Evolutionary conservation across 2,797 vertebrate genomes (phyloP).

Genomic region (Xenopus petersii): DNA sequence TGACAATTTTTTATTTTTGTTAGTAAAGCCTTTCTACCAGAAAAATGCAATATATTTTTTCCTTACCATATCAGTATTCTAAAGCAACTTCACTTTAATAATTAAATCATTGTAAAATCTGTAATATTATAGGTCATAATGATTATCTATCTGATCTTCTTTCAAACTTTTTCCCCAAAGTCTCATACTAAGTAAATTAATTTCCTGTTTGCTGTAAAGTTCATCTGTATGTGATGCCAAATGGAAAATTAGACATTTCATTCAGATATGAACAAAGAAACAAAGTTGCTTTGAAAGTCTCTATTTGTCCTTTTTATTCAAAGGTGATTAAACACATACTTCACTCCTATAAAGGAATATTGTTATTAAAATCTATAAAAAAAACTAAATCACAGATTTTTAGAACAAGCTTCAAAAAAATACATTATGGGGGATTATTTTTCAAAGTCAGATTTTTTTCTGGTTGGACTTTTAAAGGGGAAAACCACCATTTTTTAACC

Average conservation of each 20-base stretch:
- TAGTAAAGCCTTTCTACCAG: no score
- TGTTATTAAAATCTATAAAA: no score
- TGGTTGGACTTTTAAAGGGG: no score
- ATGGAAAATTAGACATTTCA: slow-evolving; percentile 13
- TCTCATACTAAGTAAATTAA: slow-evolving; percentile 31
- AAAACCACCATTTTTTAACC: no score
- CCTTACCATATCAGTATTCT: slow-evolving; percentile 16
- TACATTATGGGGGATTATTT: no score
- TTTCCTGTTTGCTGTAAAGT: slow-evolving; percentile 26
- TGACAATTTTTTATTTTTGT: no score
- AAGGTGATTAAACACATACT: no score
- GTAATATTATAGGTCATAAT: slow-evolving; percentile 32
- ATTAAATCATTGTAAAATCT: slow-evolving; percentile 35
- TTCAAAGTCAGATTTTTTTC: no score
- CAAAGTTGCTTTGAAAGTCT: not conserved
- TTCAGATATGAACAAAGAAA: slow-evolving; percentile 36
- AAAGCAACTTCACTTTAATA: slow-evolving; percentile 31
- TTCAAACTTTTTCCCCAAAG: slow-evolving; percentile 17
- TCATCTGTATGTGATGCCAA: slow-evolving; percentile 20
- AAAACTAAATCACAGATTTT: no score
- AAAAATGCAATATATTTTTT: not conserved
- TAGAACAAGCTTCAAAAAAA: no score
- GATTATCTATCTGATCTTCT: slow-evolving; percentile 13
- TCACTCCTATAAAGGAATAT: no score
- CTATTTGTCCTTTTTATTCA: no score